Base-by-base conservation (phyloP, 1,140 invertebrate genomes). In the Drosophila littoralis region DNA sequence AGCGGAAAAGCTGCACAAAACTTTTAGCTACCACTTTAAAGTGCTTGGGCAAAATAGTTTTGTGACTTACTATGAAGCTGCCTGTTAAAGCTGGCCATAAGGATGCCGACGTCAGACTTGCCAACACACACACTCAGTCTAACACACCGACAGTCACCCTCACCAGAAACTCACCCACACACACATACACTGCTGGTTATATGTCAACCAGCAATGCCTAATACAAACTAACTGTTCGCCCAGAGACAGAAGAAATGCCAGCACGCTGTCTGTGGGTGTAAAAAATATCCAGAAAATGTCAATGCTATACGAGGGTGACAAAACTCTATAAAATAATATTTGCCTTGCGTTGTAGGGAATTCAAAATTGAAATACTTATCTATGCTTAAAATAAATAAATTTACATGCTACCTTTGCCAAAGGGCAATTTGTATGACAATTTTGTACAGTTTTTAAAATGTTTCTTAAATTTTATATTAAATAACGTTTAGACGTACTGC, bases 181-280 rank as follows among this genome's bases (percentile, higher is more conserved):
- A 28, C 5, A 45, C 40, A 33, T 8, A 10, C 55, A 17, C n/a
- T 48, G 33, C 1, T 12, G n/a, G 43, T 46, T 60, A 61, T 48
- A 48, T 50, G 45, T 61, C 43, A 48, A 28, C 10, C 43, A 48
- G 59, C 32, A 48, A 48, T 48, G 43, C 45, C 58, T 60, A 60
- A 46, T 48, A 32, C 28, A 60, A 46, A 33, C 10, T 35, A 32
- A 43, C 48, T 43, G 43, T 60, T 22, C 22, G n/a, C 10, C 13
- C 40, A 36, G 10, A 48, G 43, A 61, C 15, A 61, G 15, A 12
- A 22, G 42, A 48, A 61, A 50, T 61, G 32, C 33, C 33, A 22
- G 28, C 33, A 45, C 43, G 15, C 13, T n/a, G 58, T 61, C 13
- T 36, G n/a, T 22, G 45, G 8, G 43, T 15, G 32, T 10, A 46